Conservation (phyloP, 1,140 invertebrate species). For the Drosophila kepulauana region DNA sequence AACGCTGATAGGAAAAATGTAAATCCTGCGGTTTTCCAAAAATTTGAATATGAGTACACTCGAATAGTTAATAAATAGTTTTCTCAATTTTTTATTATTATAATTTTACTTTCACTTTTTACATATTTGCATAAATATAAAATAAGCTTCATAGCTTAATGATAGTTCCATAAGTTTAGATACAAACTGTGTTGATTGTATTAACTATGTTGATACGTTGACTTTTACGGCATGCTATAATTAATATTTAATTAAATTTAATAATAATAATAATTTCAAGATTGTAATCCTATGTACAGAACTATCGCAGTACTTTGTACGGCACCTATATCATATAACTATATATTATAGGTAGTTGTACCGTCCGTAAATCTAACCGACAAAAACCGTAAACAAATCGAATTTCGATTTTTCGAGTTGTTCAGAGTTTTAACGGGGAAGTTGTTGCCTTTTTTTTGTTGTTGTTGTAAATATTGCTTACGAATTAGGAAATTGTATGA, state of each 20-base stretch:
- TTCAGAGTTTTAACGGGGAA: constrained; percentile 45
- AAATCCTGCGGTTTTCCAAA: constrained; percentile 32
- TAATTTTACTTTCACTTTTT: constrained; percentile 33
- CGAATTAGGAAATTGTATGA: constrained; percentile 25
- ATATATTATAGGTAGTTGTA: constrained; percentile 41
- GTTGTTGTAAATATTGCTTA: constrained; percentile 64
- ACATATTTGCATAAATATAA: constrained; percentile 56
- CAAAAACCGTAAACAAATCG: constrained; percentile 56
- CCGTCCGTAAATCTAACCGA: constrained; percentile 9
- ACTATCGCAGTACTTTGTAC: constrained; percentile 74
- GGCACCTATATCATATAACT: constrained; percentile 53
- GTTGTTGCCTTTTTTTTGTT: not conserved
- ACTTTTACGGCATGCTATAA: constrained; percentile 56
- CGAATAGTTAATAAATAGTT: constrained; percentile 65
- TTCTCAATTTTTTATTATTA: constrained; percentile 59
- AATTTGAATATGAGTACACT: constrained; percentile 4
- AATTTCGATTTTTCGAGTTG: constrained; percentile 33
- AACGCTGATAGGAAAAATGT: constrained; percentile 29
- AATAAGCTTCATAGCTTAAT: constrained; percentile 49
- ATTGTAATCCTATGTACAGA: constrained; percentile 40
- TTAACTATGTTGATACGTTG: constrained; percentile 61
- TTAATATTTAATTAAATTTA: constrained; percentile 28
- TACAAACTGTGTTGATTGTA: constrained; percentile 42
- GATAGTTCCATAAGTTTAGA: constrained; percentile 32
- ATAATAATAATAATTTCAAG: constrained; percentile 30